A percentile compares a stretch with the other conserved stretches of the same genome.
phyloP scores from a whole-genome alignment of 2,888 invertebrate species.

The Tenodera sinensis region DNA sequence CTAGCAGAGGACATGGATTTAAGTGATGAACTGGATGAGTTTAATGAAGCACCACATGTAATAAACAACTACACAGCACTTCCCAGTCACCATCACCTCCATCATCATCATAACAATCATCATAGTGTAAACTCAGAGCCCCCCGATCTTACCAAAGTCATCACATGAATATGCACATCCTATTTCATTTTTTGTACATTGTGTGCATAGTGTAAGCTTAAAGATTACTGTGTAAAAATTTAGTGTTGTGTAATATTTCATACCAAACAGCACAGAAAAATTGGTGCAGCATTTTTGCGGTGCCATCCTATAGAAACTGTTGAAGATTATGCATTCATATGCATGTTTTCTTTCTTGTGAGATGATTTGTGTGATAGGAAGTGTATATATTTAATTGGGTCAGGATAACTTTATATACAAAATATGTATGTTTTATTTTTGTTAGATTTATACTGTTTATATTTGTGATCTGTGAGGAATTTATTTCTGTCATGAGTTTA shows the following conservation, averaged over 20 bases:
- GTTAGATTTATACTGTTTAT: neutral
- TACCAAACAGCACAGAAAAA: neutral
- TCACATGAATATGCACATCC: constrained; percentile 16
- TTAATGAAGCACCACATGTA: constrained; percentile 87
- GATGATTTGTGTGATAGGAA: neutral
- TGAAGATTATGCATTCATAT: neutral
- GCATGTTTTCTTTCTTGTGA: neutral
- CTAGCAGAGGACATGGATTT: constrained; percentile 58
- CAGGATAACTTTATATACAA: neutral
- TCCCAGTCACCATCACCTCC: neutral
- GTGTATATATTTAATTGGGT: neutral
- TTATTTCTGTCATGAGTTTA: neutral
- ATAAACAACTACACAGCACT: constrained; percentile 51
- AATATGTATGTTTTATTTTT: neutral
- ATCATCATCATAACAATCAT: neutral
- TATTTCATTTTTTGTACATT: neutral
- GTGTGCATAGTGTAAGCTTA: neutral
- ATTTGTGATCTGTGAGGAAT: neutral
- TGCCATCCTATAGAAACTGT: neutral
- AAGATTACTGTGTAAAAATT: neutral
- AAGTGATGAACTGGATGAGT: constrained; percentile 81
- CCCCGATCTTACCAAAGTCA: constrained; percentile 37
- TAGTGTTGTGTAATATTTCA: neutral
- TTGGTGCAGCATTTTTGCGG: neutral
- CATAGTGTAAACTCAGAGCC: constrained; percentile 41